Percentiles rank a stretch among this genome's conserved stretches.
Evolutionary conservation across 2,113 vertebrate species (phyloP).

Genomic region (Monopterus albus): DNA sequence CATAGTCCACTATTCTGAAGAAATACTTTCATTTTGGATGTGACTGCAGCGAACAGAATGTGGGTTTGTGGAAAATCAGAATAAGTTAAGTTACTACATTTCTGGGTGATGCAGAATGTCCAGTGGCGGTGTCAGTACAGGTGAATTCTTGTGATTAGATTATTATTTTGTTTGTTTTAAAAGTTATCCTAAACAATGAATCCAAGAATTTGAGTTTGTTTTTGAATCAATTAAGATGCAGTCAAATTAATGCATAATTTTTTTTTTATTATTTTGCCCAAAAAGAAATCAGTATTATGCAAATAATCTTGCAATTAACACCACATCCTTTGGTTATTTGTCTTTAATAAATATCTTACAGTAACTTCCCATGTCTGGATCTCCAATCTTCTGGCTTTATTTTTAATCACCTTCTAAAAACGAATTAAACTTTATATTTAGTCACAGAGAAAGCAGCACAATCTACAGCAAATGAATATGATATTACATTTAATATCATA

Average conservation of each 20-base stretch:
- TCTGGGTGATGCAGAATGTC: background rate
- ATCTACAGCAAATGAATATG: background rate
- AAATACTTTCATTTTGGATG: background rate
- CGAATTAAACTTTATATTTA: background rate
- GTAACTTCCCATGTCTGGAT: conserved; percentile 83
- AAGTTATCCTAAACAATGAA: too few relatives aligned
- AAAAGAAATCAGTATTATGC: conserved; percentile 46
- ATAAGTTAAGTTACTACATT: background rate
- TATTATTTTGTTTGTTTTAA: too few relatives aligned
- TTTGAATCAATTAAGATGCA: too few relatives aligned
- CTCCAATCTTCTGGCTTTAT: conserved; percentile 68
- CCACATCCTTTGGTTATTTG: conserved; percentile 70
- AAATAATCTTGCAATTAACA: conserved; percentile 51
- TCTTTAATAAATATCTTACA: conserved; percentile 73
- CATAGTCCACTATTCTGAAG: background rate
- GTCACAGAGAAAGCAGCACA: background rate
- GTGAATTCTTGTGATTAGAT: too few relatives aligned
- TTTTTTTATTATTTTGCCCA: conserved; percentile 21
- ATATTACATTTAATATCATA: background rate
- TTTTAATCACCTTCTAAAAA: conserved; percentile 73
- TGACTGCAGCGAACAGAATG: too few relatives aligned
- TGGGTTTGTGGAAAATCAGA: too few relatives aligned
- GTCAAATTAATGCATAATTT: background rate
- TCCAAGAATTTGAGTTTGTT: background rate
- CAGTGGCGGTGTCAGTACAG: too few relatives aligned